A percentile compares a stretch with the other conserved stretches of the same genome.
Evolutionary conservation across 2,888 invertebrate genomes (phyloP).

Genomic region (Macrophya annulata): DNA sequence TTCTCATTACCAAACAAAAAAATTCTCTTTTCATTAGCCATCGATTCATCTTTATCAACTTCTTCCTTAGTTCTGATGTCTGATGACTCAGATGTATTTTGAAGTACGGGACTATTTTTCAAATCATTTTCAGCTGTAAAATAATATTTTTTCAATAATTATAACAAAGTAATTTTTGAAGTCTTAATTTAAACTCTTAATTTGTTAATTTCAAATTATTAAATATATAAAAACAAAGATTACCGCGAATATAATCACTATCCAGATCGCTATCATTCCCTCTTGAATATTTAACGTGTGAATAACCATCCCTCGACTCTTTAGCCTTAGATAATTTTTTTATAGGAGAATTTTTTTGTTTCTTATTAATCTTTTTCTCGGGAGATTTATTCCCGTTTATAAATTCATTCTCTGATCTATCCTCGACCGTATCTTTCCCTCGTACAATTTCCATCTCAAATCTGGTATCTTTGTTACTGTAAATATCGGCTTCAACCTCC

Average conservation of each 20-base stretch:
- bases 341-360: not conserved
- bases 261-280: not conserved
- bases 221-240: not conserved
- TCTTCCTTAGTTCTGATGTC: not conserved
- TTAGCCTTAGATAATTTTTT: not conserved
- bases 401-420: not conserved
- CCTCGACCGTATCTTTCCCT: not conserved
- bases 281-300: not conserved
- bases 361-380: no score
- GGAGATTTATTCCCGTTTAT: not conserved
- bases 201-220: not conserved
- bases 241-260: not conserved
- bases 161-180: no score
- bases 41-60: not conserved
- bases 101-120: not conserved
- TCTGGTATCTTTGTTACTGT: not conserved
- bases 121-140: slow-evolving; percentile 3
- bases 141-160: not conserved
- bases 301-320: not conserved
- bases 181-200: no score
- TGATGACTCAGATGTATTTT: not conserved
- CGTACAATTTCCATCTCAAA: not conserved
- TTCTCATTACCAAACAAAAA: not conserved
- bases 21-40: not conserved
- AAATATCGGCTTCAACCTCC: not conserved